Evolutionary conservation across 2,113 vertebrate genomes (phyloP).

Genomic region (Columba livia): DNA sequence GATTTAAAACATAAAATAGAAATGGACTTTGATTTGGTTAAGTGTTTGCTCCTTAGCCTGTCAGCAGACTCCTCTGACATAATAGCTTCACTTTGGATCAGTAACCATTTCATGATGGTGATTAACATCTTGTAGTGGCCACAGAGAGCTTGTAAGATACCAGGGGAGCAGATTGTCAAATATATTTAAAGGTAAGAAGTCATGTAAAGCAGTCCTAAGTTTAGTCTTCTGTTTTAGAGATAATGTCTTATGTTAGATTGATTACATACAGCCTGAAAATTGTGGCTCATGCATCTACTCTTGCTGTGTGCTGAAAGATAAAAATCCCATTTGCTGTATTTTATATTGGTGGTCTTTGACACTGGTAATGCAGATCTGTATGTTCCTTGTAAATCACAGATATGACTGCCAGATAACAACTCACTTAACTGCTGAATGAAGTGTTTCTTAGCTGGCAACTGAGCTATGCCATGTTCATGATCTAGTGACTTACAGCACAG

Average conservation of each 20-base stretch:
- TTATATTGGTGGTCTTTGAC: constrained; percentile 79
- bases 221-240: constrained; percentile 65
- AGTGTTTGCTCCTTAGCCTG: constrained; percentile 66
- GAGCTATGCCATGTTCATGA: constrained; percentile 59
- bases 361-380: constrained; percentile 65
- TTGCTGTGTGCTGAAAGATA: constrained; percentile 77
- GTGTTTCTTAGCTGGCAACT: constrained; percentile 72
- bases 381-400: constrained; percentile 79
- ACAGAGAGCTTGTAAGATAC: constrained; percentile 33
- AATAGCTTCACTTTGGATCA: constrained; percentile 5
- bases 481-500: constrained; percentile 31
- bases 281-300: constrained; percentile 65
- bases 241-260: constrained; percentile 76
- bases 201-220: constrained; percentile 47
- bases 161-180: constrained; percentile 56
- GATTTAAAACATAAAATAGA: constrained; percentile 67
- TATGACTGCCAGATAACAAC: constrained; percentile 76
- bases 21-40: constrained; percentile 68
- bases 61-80: constrained; percentile 67
- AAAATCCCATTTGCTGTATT: constrained; percentile 80
- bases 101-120: constrained; percentile 12
- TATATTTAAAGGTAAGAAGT: constrained; percentile 64
- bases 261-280: constrained; percentile 72
- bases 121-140: constrained; percentile 31
- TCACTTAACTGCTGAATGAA: constrained; percentile 74